Conservation (phyloP, 2,888 invertebrate genomes). For the Clunio marinus region DNA sequence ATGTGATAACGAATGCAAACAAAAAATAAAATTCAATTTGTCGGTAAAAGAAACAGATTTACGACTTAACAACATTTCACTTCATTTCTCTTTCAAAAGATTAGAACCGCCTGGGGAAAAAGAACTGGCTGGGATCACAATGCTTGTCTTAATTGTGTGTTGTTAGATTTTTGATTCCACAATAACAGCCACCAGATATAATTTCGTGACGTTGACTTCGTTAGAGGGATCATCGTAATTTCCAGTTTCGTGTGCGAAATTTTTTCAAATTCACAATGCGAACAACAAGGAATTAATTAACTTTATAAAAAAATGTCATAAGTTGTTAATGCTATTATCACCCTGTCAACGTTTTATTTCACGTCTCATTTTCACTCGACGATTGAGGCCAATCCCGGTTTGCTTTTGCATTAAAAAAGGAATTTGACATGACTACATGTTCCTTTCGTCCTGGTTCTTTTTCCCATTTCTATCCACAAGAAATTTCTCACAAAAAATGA, state of each 20-base stretch:
- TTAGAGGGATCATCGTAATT: background rate
- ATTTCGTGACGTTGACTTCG: constrained; percentile 6
- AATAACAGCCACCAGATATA: too few relatives aligned
- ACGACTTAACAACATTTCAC: background rate
- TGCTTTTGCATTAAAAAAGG: background rate
- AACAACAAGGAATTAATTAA: constrained; percentile 1
- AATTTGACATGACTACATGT: constrained; percentile 1
- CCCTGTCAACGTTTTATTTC: constrained; percentile 20
- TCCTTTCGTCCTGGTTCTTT: too few relatives aligned
- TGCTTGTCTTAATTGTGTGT: background rate
- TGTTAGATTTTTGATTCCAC: background rate
- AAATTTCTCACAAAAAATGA: background rate
- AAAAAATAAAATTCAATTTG: background rate
- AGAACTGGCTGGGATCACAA: too few relatives aligned
- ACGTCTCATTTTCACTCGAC: background rate
- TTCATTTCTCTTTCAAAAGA: background rate
- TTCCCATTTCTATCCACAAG: too few relatives aligned
- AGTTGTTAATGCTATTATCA: constrained; percentile 29
- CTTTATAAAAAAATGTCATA: constrained; percentile 20
- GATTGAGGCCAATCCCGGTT: constrained; percentile 6
- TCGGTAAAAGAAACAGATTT: background rate
- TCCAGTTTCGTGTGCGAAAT: background rate
- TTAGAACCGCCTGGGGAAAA: too few relatives aligned
- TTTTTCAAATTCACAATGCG: background rate
- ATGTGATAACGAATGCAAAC: background rate